phyloP scores from a whole-genome alignment of 2,888 invertebrate genomes.

The Didymodactylos carnosus region DNA sequence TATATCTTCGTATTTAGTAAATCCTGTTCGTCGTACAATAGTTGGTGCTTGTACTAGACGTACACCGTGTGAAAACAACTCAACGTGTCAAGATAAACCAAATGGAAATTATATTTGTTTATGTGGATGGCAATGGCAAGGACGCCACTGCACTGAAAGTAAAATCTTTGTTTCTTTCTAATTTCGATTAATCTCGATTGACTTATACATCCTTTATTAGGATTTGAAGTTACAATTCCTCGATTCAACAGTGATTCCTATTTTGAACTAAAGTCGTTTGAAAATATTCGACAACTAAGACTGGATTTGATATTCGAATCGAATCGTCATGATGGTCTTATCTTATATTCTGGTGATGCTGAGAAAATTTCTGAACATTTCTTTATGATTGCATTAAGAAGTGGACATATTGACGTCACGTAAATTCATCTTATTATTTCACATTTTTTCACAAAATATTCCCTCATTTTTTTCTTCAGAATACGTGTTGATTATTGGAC shows the following conservation, averaged over 20 bases:
- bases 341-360: neutral
- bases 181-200: neutral
- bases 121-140: neutral
- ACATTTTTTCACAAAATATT: neutral
- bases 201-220: neutral
- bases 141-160: neutral
- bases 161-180: neutral
- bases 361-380: neutral
- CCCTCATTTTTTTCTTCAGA: neutral
- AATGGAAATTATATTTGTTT: neutral
- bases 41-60: neutral
- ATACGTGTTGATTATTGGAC: neutral
- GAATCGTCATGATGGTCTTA: neutral
- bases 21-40: neutral
- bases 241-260: neutral
- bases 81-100: neutral
- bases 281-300: neutral
- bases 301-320: neutral
- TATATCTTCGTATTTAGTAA: neutral
- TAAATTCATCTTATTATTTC: neutral
- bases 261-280: neutral
- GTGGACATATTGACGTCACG: neutral
- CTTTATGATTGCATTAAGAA: neutral
- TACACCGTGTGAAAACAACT: neutral
- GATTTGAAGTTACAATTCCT: neutral